Evolutionary conservation across 2,888 invertebrate species (phyloP).

Genomic region (Atethmia centrago): DNA sequence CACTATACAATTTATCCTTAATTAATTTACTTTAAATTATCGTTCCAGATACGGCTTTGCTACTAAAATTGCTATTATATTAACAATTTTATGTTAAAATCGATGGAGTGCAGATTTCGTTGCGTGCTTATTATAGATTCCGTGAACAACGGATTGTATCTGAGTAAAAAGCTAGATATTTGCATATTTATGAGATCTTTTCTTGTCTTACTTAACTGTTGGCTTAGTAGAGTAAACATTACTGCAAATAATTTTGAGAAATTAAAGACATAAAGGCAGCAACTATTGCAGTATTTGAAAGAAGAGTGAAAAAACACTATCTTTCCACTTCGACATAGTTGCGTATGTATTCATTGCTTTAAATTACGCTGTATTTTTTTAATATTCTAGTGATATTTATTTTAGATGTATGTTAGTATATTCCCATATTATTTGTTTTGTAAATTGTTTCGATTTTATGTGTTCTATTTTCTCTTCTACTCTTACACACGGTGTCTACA

Average conservation of each 20-base stretch:
- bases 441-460: no score
- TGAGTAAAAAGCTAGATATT: slow-evolving; percentile 31
- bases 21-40: slow-evolving; percentile 55
- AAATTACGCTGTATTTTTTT: no score
- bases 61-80: slow-evolving; percentile 33
- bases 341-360: no score
- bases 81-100: slow-evolving; percentile 46
- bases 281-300: no score
- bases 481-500: no score
- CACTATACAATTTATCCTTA: slow-evolving; percentile 40
- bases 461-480: no score
- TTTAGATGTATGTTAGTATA: no score
- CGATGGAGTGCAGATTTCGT: slow-evolving; percentile 55
- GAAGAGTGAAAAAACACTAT: no score
- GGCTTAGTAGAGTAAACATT: slow-evolving; percentile 17
- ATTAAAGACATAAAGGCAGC: background rate
- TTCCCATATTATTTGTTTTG: no score
- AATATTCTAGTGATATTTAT: no score
- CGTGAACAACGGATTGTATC: slow-evolving; percentile 46
- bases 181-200: slow-evolving; percentile 57
- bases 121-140: slow-evolving; percentile 52
- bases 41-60: slow-evolving; percentile 20
- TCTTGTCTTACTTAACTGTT: slow-evolving; percentile 41
- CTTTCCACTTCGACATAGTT: no score
- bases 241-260: slow-evolving; percentile 9